Base-by-base conservation (phyloP, 1,140 invertebrate species). In the Bombus affinis region DNA sequence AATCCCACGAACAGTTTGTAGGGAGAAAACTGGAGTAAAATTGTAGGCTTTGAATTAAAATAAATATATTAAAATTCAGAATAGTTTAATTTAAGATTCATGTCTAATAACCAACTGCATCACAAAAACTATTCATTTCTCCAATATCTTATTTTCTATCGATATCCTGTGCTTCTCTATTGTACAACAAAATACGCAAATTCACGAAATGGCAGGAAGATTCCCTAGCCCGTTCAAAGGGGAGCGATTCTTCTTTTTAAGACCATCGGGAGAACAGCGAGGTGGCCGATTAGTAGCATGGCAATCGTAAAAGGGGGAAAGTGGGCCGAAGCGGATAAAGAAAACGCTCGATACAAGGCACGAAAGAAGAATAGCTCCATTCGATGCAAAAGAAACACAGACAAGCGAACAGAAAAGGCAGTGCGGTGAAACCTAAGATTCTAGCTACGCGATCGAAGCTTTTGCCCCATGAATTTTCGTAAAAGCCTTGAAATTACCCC, bases 381-480 rank as follows among this genome's bases (percentile, higher is more conserved):
- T 35, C 39, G 77, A 85, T 80, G 77, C 68, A 73, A 73, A 85
- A 73, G 76, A 85, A 71, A 32, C n/a, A 10, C 74, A 44, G 53
- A 28, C 66, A n/a, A 44, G 47, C 15, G 22, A 13, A 28, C 5
- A 5, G 76, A 44, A 72, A 73, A 85, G 53, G 66, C 35, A 37
- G 22, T 28, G 25, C 66, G 42, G 32, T 47, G 77, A 35, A 85
- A 85, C 35, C 53, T 39, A 18, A 85, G 66, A 39, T 68, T 47
- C 12, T 18, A 25, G 68, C 15, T 32, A 8, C 9, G 13, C 18
- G 53, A 71, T 72, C 83, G 68, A 62, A 35, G 39, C 76, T 39
- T 80, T 80, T 32, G 57, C 74, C 22, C 68, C 68, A 42, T 80
- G 77, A 80, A 85, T 85, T 85, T 85, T 72, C 68, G 76, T 80